Percentiles rank a stretch among this genome's conserved stretches.
Conservation (phyloP, 2,797 vertebrate genomes). For the Myotis daubentonii region DNA sequence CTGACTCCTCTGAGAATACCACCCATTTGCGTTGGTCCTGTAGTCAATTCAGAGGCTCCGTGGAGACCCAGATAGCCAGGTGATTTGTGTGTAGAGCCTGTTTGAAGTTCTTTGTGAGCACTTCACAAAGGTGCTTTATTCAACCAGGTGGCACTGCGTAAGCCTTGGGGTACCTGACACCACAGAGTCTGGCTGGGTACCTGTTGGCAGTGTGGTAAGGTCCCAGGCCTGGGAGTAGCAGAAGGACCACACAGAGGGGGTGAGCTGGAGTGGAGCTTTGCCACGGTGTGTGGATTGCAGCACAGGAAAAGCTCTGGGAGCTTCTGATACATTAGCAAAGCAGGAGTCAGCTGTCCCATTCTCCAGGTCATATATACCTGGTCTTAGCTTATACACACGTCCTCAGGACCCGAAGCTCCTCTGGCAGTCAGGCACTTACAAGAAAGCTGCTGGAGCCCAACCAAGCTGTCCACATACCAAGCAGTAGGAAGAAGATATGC, state of each 20-base stretch:
- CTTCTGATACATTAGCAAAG: neutral
- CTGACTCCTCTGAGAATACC: neutral
- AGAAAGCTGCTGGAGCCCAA: neutral
- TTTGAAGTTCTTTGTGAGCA: neutral
- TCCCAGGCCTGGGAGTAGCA: neutral
- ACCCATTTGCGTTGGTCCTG: neutral
- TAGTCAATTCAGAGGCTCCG: neutral
- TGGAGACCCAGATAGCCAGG: neutral
- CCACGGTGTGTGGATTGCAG: neutral
- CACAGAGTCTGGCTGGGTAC: neutral
- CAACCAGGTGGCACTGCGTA: neutral
- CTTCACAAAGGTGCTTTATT: neutral
- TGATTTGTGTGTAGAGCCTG: neutral
- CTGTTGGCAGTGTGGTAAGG: neutral
- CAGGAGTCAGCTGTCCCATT: neutral
- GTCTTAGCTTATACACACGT: neutral
- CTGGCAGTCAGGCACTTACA: neutral
- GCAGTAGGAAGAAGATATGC: neutral
- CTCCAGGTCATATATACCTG: neutral
- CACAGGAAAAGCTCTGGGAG: neutral
- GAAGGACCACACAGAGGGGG: neutral
- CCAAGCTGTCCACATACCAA: neutral
- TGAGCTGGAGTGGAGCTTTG: neutral
- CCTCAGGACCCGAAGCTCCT: neutral
- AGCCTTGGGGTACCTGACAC: neutral